Percentiles rank a stretch among this genome's conserved stretches.
Evolutionary conservation across 2,797 vertebrate genomes (phyloP).

Genomic region (Pteronotus mesoamericanus): DNA sequence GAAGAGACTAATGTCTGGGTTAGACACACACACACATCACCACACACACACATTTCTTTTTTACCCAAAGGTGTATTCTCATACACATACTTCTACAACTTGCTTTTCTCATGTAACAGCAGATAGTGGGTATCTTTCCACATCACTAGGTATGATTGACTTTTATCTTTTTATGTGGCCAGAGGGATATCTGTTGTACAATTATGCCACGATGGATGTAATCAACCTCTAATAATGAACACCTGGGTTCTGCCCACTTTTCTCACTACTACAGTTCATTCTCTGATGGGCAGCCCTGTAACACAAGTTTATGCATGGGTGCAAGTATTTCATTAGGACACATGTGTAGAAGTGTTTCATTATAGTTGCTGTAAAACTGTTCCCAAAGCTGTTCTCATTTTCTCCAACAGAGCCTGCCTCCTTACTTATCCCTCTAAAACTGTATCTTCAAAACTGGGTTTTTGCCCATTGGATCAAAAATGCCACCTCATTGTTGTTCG

Average conservation of each 20-base stretch:
- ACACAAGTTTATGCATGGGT: neutral
- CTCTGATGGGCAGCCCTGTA: neutral
- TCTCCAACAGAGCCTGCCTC: neutral
- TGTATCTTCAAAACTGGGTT: neutral
- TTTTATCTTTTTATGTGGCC: neutral
- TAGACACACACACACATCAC: neutral
- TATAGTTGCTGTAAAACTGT: neutral
- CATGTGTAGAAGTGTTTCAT: neutral
- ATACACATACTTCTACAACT: neutral
- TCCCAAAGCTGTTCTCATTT: neutral
- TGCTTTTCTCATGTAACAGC: neutral
- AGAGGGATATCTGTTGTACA: neutral
- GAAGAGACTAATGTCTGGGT: neutral
- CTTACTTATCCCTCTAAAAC: neutral
- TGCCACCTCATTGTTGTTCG: neutral
- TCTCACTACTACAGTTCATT: neutral
- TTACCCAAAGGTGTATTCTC: neutral
- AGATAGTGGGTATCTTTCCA: neutral
- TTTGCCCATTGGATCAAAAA: neutral
- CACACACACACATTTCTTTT: neutral
- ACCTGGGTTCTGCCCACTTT: neutral
- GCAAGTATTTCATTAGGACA: neutral
- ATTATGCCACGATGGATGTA: neutral
- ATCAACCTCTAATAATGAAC: neutral
- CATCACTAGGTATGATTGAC: neutral